Base-by-base conservation (phyloP, 2,888 invertebrate species). In the Merodon equestris region DNA sequence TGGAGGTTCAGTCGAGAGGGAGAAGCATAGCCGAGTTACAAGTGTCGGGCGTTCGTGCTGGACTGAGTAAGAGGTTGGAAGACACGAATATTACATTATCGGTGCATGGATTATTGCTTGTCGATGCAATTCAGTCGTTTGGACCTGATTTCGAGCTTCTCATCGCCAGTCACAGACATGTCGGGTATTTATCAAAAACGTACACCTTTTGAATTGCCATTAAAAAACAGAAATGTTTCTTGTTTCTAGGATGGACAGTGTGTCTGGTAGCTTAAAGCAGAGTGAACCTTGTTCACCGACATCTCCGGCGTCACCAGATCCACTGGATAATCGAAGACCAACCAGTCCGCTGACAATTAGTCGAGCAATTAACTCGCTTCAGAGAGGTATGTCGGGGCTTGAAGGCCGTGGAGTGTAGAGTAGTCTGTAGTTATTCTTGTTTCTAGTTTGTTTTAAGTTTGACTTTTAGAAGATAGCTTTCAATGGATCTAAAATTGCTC, bases 141-240 rank as follows among this genome's bases (percentile, higher is more conserved):
- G 98, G 98, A 0, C 94, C 95, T 0, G 98, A 98, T 90, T 98
- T 97, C 90, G 98, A 98, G 88, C 90, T 98, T 57, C 91, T 98
- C 9, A 93, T 97, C 13, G 98, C 98, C 27, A 97, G 97, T 87
- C 98, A 98, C 89, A 95, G 95, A 86, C 96, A 97, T 88, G 95
- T 98, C 18, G 95, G 79, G 79, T 74, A 50, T 34, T 9, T 45
- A 13, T 9, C 1, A 12, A 42, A 34, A 12, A 9, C n/a, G n/a
- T n/a, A n/a, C n/a, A n/a, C n/a, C n/a, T 12, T 13, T n/a, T 0
- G 13, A 34, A 40, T 45, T 38, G 0, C 34, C 45, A 7, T 34
- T 40, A 9, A 12, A 42, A 40, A 19, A 12, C 13, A 48, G 13
- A 34, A 48, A 38, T 12, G 14, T n/a, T n/a, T 60, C 63, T 48